Percentiles rank a stretch among this genome's conserved stretches.
Conservation (phyloP, 2,888 invertebrate species). For the Acronicta alni region DNA sequence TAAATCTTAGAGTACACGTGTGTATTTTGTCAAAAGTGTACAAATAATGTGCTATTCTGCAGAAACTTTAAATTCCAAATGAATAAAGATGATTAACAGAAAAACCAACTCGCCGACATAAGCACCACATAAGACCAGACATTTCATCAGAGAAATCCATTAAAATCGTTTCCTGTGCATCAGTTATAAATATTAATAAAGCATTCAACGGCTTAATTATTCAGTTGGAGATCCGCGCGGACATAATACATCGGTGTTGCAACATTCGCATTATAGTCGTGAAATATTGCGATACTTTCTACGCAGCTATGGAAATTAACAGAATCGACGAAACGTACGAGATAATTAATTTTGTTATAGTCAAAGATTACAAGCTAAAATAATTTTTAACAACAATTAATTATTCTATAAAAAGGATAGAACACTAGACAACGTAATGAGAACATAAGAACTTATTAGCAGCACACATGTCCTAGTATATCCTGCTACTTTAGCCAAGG, state of each 20-base stretch:
- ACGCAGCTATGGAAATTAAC: neutral
- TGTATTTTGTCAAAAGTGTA: neutral
- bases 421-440: too few species aligned
- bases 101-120: neutral
- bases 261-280: constrained; percentile 8
- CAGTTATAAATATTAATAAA: constrained; percentile 34
- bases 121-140: constrained; percentile 1
- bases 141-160: constrained; percentile 15
- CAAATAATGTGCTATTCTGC: too few species aligned
- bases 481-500: constrained; percentile 9
- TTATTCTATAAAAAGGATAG: too few species aligned
- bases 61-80: too few species aligned
- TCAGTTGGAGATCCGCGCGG: constrained; percentile 8
- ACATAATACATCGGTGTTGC: neutral
- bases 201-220: constrained; percentile 16
- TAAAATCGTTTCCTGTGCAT: constrained; percentile 10
- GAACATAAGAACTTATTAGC: too few species aligned
- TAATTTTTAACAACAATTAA: too few species aligned
- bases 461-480: neutral
- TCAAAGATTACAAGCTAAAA: too few species aligned
- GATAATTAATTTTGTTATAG: too few species aligned
- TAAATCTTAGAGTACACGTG: neutral
- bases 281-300: neutral
- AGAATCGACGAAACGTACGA: neutral
- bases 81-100: neutral